Conservation (phyloP, 1,140 invertebrate species). For the Drosophila baimaii region DNA sequence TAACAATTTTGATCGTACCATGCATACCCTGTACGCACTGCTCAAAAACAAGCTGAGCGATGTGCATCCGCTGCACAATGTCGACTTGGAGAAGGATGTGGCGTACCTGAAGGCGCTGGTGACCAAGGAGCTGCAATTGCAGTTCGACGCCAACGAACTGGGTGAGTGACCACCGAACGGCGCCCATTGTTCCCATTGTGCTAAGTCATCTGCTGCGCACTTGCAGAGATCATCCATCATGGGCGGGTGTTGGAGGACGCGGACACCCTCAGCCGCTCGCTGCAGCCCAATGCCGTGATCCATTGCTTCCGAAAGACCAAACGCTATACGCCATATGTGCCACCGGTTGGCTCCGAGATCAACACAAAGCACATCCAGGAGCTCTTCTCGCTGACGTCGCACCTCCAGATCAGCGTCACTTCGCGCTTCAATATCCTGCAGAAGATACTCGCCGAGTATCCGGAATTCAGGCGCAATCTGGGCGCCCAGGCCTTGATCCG, state of each 20-base stretch:
- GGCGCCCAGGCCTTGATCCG: conserved; percentile 79
- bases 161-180: conserved; percentile 50
- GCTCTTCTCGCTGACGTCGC: conserved; percentile 76
- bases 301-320: conserved; percentile 79
- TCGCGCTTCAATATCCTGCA: conserved; percentile 79
- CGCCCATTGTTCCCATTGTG: conserved; percentile 32
- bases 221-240: conserved; percentile 70
- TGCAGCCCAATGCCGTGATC: conserved; percentile 69
- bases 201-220: conserved; percentile 59
- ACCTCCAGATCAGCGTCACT: conserved; percentile 78
- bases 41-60: conserved; percentile 75
- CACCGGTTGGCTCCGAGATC: conserved; percentile 60
- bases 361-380: conserved; percentile 70
- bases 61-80: conserved; percentile 69
- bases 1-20: conserved; percentile 22
- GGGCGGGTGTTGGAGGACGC: conserved; percentile 68
- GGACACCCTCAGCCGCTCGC: conserved; percentile 32
- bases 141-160: conserved; percentile 70
- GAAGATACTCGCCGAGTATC: conserved; percentile 79
- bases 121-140: conserved; percentile 63
- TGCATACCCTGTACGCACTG: conserved; percentile 70
- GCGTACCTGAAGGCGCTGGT: conserved; percentile 69
- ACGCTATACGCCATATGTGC: conserved; percentile 60
- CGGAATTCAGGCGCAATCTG: conserved; percentile 80
- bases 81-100: conserved; percentile 71